Evolutionary conservation across 2,888 invertebrate species (phyloP), one percentile per base, ranked within the genome.

Genomic region (Thelaira solivaga): DNA sequence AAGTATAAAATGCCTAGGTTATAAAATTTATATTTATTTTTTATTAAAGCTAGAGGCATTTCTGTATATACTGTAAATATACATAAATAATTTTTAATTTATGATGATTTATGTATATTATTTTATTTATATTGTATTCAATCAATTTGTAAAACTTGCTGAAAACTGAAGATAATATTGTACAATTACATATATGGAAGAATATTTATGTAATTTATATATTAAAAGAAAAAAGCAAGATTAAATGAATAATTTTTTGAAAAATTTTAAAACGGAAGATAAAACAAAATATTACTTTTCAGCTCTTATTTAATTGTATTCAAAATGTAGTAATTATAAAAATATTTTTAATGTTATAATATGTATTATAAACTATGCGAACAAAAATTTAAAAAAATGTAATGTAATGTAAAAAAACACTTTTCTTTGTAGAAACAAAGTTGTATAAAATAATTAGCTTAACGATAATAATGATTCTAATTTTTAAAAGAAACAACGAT

Each of bases 101-200:
- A n/a, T n/a, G n/a, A n/a, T n/a, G n/a, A n/a, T n/a, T n/a, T n/a
- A n/a, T 13, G 34, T 34, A 34, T 34, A n/a, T 83, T 83, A 11
- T 45, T 83, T 83, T 82, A 83, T 84, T 84, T 83, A 82, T 85
- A 83, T 84, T 51, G 81, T 83, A 71, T 75, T 77, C 55, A 34
- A 62, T 59, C 39, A 34, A 51, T 51, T 34, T 45, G 20, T 64
- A 34, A 36, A 43, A 62, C 34, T 68, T 62, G 53, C 7, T 74
- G 53, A 43, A 53, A 68, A 75, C 67, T 61, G 47, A 62, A 45
- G 18, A 41, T 45, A 74, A 49, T 22, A 49, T 53, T 61, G 41
- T 20, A 45, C 39, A 64, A 64, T 29, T 45, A 55, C 47, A 39
- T 39, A 45, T 55, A 29, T 72, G 71, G 71, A 72, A 47, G 55